Evolutionary conservation across 2,797 vertebrate species (phyloP), one percentile per base, ranked within the genome.

Genomic region (Hoplostethus mediterraneus): DNA sequence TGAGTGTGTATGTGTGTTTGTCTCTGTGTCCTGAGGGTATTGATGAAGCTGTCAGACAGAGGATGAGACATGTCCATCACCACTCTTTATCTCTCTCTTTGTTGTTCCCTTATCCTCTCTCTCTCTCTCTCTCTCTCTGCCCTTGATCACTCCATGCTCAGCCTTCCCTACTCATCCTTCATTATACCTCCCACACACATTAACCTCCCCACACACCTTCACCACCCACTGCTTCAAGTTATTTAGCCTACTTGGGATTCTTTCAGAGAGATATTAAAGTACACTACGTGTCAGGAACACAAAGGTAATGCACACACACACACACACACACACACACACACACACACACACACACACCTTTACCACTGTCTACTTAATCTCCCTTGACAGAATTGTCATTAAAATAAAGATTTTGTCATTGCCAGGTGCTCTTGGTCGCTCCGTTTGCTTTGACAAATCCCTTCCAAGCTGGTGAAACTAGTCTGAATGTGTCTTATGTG

Each of bases 61-160:
- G 91, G 94, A 93, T 92, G 94, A 96, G 87, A 91, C 87, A 81
- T 92, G 87, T 89, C 91, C 92, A 94, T 96, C 93, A 95, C 80
- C 67, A 67, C 82, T 75, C 79, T 78, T 83, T 88, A 91, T 90
- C 85, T 82, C 72, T 71, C 60, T 77, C 62, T 82, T 55, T 79
- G 81, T 73, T 87, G 79, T 83, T 76, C 75, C 64, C 66, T 78
- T 77, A 68, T 76, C 65, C 47, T 52, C 44, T 71, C 62, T 71
- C 55, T 59, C 31, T 58, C 45, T 60, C 60, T 67, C 64, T 36
- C 45, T 67, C 31, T 31, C 21, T 58, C 4, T 82, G 72, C 55
- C 82, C 84, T 90, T 83, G 83, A 90, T 90, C 81, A 80, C 66
- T 74, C 54, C 68, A 58, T 72, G 60, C 88, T 77, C 71, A 81